These are phyloP conservation scores for Hypolimnas misippus DNA, from an alignment of 2,888 invertebrate species.

Conservation along the genomic window DNA sequence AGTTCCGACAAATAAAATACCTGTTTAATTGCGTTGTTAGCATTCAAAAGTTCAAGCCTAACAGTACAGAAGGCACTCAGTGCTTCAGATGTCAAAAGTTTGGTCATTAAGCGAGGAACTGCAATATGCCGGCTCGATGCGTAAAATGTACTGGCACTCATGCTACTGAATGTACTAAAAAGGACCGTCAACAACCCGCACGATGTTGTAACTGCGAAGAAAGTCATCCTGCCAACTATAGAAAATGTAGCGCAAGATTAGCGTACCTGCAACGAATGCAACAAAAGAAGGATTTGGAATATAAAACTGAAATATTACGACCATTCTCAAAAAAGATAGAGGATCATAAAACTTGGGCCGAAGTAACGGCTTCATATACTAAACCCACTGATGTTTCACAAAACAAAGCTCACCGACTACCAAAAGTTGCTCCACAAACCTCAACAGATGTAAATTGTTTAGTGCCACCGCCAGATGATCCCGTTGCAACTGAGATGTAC, in stretches of 20 bases:
- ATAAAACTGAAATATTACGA: too few relatives aligned
- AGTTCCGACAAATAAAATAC: background rate
- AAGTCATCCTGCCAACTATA: too few relatives aligned
- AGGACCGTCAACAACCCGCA: too few relatives aligned
- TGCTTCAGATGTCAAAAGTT: background rate
- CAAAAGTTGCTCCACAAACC: background rate
- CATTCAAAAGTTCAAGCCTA: background rate
- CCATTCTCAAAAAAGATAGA: too few relatives aligned
- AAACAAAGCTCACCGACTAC: background rate
- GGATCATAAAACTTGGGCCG: too few relatives aligned
- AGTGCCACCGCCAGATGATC: background rate
- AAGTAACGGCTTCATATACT: too few relatives aligned
- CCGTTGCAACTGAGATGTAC: constrained; percentile 23
- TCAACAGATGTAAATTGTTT: background rate
- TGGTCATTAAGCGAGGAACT: background rate
- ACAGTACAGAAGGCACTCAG: background rate
- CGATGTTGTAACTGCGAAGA: too few relatives aligned
- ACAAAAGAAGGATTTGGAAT: too few relatives aligned
- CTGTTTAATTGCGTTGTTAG: background rate
- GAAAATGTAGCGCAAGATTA: too few relatives aligned
- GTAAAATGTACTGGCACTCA: background rate
- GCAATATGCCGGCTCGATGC: background rate
- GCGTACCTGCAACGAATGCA: too few relatives aligned
- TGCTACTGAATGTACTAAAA: too few relatives aligned
- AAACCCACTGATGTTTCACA: background rate